phyloP scores from a whole-genome alignment of 35 echinoderm and acorn worm genomes.

The Anneissia japonica region DNA sequence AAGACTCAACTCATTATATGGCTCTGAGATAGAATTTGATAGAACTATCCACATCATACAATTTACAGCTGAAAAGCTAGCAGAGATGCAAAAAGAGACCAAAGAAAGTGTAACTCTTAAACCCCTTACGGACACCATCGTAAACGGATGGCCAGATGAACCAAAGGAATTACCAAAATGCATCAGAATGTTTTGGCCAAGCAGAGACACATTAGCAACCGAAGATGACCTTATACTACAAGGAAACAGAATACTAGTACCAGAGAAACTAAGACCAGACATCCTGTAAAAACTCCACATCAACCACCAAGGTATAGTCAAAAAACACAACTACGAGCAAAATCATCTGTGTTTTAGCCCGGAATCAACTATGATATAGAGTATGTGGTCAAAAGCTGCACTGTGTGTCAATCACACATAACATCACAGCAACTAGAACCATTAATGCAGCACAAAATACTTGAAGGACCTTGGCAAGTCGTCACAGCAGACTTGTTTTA shows the following conservation, averaged over 20 bases:
- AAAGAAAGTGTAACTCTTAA: background rate
- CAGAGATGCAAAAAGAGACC: background rate
- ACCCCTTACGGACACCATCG: background rate
- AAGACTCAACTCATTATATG: background rate
- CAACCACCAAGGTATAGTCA: background rate
- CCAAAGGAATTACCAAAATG: background rate
- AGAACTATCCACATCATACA: background rate
- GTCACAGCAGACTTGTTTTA: background rate
- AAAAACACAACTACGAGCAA: background rate
- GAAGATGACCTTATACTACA: background rate
- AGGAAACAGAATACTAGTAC: background rate
- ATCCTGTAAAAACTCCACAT: background rate
- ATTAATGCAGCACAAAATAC: background rate
- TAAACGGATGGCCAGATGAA: background rate
- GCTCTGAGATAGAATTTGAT: background rate
- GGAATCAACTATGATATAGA: constrained; percentile 15
- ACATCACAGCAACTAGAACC: constrained; percentile 1
- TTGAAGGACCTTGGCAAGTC: background rate
- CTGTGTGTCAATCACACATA: constrained; percentile 21
- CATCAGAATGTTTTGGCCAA: background rate
- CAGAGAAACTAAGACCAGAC: background rate
- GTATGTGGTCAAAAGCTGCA: constrained; percentile 25
- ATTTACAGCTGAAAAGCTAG: background rate
- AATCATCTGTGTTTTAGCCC: background rate
- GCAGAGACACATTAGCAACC: background rate